These are phyloP conservation scores for Therioaphis trifolii DNA, from an alignment of 2,888 invertebrate species.

Conservation along the genomic window DNA sequence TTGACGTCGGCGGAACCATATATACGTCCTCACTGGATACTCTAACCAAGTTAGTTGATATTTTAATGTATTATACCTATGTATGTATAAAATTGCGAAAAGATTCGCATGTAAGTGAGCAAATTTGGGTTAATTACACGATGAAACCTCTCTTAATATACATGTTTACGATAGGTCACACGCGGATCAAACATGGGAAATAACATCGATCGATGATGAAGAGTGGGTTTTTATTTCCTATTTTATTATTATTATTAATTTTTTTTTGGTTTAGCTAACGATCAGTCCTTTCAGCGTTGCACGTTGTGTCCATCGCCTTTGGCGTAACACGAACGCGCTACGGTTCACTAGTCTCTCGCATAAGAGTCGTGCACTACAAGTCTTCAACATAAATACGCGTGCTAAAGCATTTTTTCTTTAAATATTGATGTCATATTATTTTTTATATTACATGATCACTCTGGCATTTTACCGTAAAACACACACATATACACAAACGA, in stretches of 20 bases:
- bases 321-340: constrained; percentile 56
- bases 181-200: constrained; percentile 21
- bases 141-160: neutral
- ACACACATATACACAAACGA: neutral
- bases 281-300: constrained; percentile 54
- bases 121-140: constrained; percentile 25
- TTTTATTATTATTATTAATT: no score
- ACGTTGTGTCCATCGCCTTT: constrained; percentile 52
- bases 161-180: constrained; percentile 6
- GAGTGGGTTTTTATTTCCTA: constrained; percentile 44
- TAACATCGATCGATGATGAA: constrained; percentile 30
- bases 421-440: constrained; percentile 24
- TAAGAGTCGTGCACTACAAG: constrained; percentile 53
- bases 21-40: constrained; percentile 97
- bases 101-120: neutral
- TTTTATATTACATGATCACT: neutral
- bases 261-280: constrained; percentile 50
- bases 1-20: constrained; percentile 96
- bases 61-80: neutral
- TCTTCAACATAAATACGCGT: neutral
- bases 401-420: constrained; percentile 29
- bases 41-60: constrained; percentile 82
- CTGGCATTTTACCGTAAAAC: constrained; percentile 1
- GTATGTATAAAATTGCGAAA: neutral
- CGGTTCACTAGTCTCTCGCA: constrained; percentile 54